These are phyloP conservation scores for Microtus montanus DNA, from an alignment of 2,113 vertebrate species.

Conservation along the genomic window DNA sequence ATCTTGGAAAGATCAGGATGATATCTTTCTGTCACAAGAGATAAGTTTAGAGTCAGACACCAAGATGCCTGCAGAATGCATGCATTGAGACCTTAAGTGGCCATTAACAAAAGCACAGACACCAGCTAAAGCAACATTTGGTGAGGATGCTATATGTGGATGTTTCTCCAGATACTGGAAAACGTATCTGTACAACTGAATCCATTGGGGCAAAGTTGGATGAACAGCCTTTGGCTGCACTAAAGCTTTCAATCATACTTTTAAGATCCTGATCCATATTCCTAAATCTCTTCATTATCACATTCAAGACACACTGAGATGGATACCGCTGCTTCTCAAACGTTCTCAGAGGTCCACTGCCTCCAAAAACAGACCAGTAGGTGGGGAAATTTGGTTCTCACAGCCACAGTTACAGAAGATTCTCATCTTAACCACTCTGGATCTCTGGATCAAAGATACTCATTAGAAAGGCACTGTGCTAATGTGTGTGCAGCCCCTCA, in stretches of 20 bases:
- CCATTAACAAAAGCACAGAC: background rate
- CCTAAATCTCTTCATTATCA: background rate
- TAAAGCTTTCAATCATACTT: background rate
- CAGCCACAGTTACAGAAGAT: background rate
- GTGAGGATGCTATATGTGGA: background rate
- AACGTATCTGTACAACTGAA: background rate
- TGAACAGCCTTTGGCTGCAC: background rate
- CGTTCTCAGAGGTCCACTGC: background rate
- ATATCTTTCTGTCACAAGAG: background rate
- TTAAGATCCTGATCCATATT: background rate
- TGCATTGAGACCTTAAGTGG: background rate
- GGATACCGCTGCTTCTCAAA: background rate
- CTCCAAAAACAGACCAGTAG: background rate
- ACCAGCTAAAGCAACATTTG: background rate
- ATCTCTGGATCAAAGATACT: background rate
- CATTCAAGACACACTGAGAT: background rate
- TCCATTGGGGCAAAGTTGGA: background rate
- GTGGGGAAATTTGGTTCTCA: background rate
- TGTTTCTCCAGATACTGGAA: background rate
- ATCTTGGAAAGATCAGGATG: background rate
- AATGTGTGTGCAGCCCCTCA: background rate
- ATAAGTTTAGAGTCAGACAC: background rate
- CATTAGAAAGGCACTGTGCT: background rate
- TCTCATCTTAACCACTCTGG: conserved; percentile 29
- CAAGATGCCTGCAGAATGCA: background rate